Evolutionary conservation across 2,888 invertebrate species (phyloP), one percentile per base, ranked within the genome.

Genomic region (Aquatica leii): DNA sequence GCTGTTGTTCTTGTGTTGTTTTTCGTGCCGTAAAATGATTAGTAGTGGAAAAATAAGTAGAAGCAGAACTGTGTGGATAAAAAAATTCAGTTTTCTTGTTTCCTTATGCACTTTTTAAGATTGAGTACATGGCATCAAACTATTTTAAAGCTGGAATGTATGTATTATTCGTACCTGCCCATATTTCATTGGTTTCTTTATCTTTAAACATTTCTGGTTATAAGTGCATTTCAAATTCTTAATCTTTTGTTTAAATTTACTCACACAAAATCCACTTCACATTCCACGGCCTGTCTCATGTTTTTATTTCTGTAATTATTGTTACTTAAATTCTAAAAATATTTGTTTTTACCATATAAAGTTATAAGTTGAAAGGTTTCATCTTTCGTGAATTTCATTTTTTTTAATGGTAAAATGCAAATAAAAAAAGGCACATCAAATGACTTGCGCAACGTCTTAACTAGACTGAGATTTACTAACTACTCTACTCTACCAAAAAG

Each of bases 141-240:
- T 21, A n/a, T n/a, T n/a, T n/a, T n/a, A n/a, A n/a, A n/a, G n/a
- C n/a, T n/a, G n/a, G n/a, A n/a, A n/a, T 18, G 49, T 4, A 48
- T 11, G 24, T 48, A 48, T 9, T 1, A 3, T 20, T 48, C 49
- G 11, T 21, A 2, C 24, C 1, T 3, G 20, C 49, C 49, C n/a
- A n/a, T 12, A 2, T 21, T 21, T n/a, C 20, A 48, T 48, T 48
- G 24, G n/a, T 48, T 48, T 48, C 31, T 48, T 48, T 17, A 48
- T 48, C 24, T 48, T 48, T 18, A 48, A 9, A 48, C 20, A 21
- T 48, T 48, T 21, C 12, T 48, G 17, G 24, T 48, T 4, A 21
- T 48, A 48, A n/a, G 49, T 48, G 49, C 49, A 48, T 21, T 21
- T 18, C 3, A 48, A 48, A 48, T 48, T 48, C 20, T 48, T n/a